A percentile compares a stretch with the other conserved stretches of the same genome.
Conservation (phyloP, 2,797 vertebrate genomes). For the Smutsia temminckii region DNA sequence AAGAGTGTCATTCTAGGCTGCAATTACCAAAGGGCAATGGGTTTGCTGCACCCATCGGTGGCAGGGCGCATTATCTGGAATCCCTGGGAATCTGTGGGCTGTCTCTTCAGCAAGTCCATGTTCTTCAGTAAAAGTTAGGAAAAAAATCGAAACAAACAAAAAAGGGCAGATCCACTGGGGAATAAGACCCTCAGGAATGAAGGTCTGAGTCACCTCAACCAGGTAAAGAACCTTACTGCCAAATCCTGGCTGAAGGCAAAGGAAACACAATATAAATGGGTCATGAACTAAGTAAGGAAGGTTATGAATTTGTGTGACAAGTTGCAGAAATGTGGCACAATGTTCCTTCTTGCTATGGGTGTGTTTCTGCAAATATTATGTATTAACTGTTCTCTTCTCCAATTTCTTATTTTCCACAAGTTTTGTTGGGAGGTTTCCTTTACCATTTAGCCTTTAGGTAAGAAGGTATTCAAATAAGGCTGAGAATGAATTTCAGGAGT, state of each 20-base stretch:
- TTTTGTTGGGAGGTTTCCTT: background rate
- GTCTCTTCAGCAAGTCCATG: background rate
- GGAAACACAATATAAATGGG: background rate
- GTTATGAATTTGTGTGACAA: background rate
- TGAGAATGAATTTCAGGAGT: background rate
- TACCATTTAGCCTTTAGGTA: background rate
- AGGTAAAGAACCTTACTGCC: background rate
- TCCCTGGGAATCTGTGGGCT: background rate
- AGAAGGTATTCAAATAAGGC: background rate
- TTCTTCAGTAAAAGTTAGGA: background rate
- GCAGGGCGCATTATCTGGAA: background rate
- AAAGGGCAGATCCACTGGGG: background rate
- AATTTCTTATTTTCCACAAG: background rate
- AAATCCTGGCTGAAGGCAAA: background rate
- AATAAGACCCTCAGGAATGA: background rate
- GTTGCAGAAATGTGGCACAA: background rate
- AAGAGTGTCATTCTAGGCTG: background rate
- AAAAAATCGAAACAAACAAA: background rate
- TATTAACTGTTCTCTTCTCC: background rate
- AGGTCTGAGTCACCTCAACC: background rate
- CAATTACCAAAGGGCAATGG: background rate
- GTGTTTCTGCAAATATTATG: background rate
- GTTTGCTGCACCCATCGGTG: background rate
- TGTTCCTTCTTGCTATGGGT: background rate
- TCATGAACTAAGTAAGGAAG: background rate